phyloP scores from a whole-genome alignment of 2,888 invertebrate genomes.

The Diloba caeruleocephala region DNA sequence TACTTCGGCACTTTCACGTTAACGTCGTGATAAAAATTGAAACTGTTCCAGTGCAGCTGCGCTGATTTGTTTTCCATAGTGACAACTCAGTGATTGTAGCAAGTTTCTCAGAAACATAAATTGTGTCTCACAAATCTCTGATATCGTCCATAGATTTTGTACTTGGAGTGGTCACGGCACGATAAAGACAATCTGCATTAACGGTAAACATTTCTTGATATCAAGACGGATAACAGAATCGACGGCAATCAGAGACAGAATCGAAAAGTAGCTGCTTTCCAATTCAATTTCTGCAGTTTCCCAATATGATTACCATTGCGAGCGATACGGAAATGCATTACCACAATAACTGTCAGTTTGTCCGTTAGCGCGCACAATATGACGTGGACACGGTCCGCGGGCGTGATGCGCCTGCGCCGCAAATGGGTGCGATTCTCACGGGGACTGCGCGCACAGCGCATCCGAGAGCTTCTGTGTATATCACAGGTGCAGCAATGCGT shows the following conservation, averaged over 20 bases:
- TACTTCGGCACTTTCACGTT: slow-evolving; percentile 52
- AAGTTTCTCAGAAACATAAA: slow-evolving; percentile 38
- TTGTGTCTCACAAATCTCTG: slow-evolving; percentile 35
- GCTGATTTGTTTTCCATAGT: slow-evolving; percentile 37
- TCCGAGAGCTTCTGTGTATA: slow-evolving; percentile 14
- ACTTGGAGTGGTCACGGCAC: slow-evolving; percentile 23
- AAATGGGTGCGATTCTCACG: slow-evolving; percentile 75
- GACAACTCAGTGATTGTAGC: slow-evolving; percentile 40
- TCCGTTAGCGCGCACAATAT: slow-evolving; percentile 69
- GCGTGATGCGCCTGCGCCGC: slow-evolving; percentile 65
- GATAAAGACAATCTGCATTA: slow-evolving; percentile 48
- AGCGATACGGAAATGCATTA: slow-evolving; percentile 68
- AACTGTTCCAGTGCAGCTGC: slow-evolving; percentile 30
- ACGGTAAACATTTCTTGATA: slow-evolving; percentile 46
- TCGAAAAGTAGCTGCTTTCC: slow-evolving; percentile 47
- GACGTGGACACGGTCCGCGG: slow-evolving; percentile 58
- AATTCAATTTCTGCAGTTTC: slow-evolving; percentile 49
- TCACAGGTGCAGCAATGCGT: slow-evolving; percentile 30
- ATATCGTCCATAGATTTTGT: slow-evolving; percentile 35
- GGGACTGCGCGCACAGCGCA: slow-evolving; percentile 47
- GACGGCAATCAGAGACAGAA: slow-evolving; percentile 40
- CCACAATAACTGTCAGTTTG: slow-evolving; percentile 70
- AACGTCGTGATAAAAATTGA: slow-evolving; percentile 43
- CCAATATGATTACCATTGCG: slow-evolving; percentile 53
- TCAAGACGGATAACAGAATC: slow-evolving; percentile 44